These are phyloP conservation scores for Lochmaea capreae DNA, from an alignment of 2,888 invertebrate genomes.

Conservation along the genomic window DNA sequence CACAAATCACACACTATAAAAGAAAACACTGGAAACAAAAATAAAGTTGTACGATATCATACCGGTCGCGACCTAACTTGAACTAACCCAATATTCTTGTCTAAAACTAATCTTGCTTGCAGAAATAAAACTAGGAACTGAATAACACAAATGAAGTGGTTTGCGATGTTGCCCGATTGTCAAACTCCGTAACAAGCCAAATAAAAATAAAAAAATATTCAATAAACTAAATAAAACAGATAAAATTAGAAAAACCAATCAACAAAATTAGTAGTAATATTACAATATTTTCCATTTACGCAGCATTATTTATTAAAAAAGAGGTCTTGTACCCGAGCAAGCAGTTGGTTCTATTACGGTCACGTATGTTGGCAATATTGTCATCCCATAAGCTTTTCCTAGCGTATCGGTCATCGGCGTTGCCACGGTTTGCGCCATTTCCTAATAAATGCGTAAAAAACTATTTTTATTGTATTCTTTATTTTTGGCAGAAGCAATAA, in stretches of 20 bases:
- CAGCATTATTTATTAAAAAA: not conserved
- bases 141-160: constrained; percentile 50
- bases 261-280: not conserved
- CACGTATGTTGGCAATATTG: constrained; percentile 20
- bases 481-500: not conserved
- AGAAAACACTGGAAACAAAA: constrained; percentile 29
- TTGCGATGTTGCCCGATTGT: constrained; percentile 57
- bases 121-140: constrained; percentile 50
- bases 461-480: not conserved
- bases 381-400: constrained; percentile 1
- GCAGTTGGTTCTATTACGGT: constrained; percentile 11
- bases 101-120: constrained; percentile 24
- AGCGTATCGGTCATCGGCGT: not conserved
- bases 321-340: not conserved
- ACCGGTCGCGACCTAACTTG: constrained; percentile 60
- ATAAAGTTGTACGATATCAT: constrained; percentile 58
- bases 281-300: not conserved
- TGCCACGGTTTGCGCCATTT: constrained; percentile 3
- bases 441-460: not conserved
- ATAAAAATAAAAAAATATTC: not conserved
- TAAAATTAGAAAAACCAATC: not conserved
- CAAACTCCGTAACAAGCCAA: not conserved
- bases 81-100: constrained; percentile 32
- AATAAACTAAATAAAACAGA: not conserved
- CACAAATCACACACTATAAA: constrained; percentile 33